Evolutionary conservation across 2,797 vertebrate species (phyloP).

Genomic region (Chiloscyllium punctatum): DNA sequence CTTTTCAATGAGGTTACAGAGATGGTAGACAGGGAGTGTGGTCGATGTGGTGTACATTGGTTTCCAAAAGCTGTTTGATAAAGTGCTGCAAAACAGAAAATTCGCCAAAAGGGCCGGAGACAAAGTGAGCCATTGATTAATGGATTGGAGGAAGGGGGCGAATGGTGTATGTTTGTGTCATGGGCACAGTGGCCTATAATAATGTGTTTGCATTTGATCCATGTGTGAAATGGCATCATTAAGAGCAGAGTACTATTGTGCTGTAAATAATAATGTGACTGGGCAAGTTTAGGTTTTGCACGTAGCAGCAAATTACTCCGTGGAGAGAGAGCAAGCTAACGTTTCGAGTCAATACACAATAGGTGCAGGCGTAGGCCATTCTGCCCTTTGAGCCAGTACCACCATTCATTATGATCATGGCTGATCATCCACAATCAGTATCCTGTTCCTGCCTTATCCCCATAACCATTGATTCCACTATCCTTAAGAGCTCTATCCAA

Average conservation of each 20-base stretch:
- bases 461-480: too few relatives aligned
- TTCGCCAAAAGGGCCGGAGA: neutral
- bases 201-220: neutral
- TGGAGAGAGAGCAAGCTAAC: too few relatives aligned
- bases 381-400: too few relatives aligned
- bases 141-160: neutral
- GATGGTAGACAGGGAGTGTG: too few relatives aligned
- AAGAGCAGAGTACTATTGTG: neutral
- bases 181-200: neutral
- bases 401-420: too few relatives aligned
- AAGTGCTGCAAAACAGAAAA: too few relatives aligned
- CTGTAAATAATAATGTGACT: neutral
- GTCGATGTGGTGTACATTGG: neutral
- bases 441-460: too few relatives aligned
- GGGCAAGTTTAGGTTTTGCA: neutral
- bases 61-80: neutral
- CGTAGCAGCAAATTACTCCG: neutral
- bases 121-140: neutral
- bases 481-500: too few relatives aligned
- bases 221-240: neutral
- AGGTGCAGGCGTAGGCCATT: too few relatives aligned
- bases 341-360: too few relatives aligned
- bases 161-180: neutral
- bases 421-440: too few relatives aligned
- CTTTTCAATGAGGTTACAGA: neutral